These are phyloP conservation scores for Spinus olivaceus DNA, from an alignment of 2,797 vertebrate genomes.

Conservation along the genomic window DNA sequence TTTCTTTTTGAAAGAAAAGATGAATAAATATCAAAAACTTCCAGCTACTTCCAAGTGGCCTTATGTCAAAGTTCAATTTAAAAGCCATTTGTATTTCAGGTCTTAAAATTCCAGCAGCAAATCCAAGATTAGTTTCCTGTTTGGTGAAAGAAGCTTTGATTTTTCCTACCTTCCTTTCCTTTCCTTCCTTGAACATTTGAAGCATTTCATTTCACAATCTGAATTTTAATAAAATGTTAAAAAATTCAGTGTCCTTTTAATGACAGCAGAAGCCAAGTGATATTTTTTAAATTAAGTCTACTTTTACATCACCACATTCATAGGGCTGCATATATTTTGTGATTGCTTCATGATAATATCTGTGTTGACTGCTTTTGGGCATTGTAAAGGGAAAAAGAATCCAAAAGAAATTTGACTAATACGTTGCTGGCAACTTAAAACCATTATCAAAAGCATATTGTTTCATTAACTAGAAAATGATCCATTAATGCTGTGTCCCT, in stretches of 20 bases:
- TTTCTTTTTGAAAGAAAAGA: neutral
- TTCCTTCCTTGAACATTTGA: neutral
- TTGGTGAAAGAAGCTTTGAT: neutral
- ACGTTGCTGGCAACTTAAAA: constrained; percentile 37
- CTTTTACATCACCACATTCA: constrained; percentile 9
- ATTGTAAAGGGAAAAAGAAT: constrained; percentile 31
- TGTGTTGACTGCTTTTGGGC: constrained; percentile 44
- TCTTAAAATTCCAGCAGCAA: neutral
- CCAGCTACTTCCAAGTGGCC: neutral
- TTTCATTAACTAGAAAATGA: constrained; percentile 23
- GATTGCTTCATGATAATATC: constrained; percentile 9
- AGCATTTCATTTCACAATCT: neutral
- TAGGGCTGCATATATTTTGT: constrained; percentile 24
- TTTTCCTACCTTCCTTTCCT: neutral
- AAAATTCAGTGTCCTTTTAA: neutral
- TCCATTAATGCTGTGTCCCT: neutral
- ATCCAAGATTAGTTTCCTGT: neutral
- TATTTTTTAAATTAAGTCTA: constrained; percentile 49
- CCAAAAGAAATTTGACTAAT: constrained; percentile 45
- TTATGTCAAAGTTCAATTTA: neutral
- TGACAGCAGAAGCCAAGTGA: constrained; percentile 6
- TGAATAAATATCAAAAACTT: neutral
- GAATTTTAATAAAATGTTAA: neutral
- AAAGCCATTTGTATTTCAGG: neutral
- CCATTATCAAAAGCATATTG: constrained; percentile 55